Base-by-base conservation (phyloP, 2,797 vertebrate genomes). In the Spheniscus humboldti region DNA sequence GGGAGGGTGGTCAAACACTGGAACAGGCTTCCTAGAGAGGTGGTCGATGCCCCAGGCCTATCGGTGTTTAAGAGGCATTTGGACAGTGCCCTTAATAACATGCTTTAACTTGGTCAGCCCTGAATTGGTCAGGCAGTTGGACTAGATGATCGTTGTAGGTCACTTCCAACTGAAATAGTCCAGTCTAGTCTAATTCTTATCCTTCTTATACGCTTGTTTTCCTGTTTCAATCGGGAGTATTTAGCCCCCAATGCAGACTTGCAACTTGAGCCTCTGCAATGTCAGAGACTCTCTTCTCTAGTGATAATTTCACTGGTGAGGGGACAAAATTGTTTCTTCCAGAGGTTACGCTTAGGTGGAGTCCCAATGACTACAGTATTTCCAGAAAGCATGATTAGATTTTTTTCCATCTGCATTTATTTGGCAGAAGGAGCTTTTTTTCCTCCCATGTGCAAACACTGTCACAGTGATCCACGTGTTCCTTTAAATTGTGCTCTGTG, bases 21-120 rank as follows among this genome's bases (percentile, higher is more conserved):
- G 4, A 59, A 45, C 7, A 28, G 41, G 35, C 48, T 85, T 88
- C 27, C 67, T 82, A 23, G 45, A 43, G 33, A 64, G 8, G 9
- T 52, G 31, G 7, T 57, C 0, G 0, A n/a, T 80, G 23, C 22
- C 43, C 68, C 17, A 43, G 18, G 22, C 13, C 37, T 41, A 7
- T 47, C 14, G 15, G 18, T 31, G 45, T 57, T 69, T 15, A 43
- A 48, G 14, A 85, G 18, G 31, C 10, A 25, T 48, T 81, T 66
- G 73, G 41, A 56, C 22, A 78, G 23, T n/a, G 37, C 25, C 41
- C 22, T 83, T 60, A 53, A 69, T 2, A 64, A 56, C 11, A 27
- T 14, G 5, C 30, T 48, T 72, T 68, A 68, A 64, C 52, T 56
- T 86, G 41, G 15, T 72, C 33, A 86, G 16, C 31, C 31, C 50